These are phyloP conservation scores for Heliconius aoede DNA, from an alignment of 2,888 invertebrate genomes.

Conservation along the genomic window DNA sequence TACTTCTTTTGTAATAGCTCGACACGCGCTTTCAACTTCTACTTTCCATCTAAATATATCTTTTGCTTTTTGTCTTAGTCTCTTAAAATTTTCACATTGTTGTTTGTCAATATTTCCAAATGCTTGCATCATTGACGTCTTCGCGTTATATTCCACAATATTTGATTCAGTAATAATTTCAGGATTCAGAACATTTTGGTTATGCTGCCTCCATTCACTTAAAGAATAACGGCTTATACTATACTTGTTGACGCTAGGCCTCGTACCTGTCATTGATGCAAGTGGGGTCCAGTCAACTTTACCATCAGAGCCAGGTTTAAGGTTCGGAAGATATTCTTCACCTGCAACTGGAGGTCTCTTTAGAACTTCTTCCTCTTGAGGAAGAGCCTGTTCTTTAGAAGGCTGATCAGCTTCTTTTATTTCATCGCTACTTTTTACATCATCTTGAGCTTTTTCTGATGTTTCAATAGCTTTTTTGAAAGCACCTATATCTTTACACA, in stretches of 20 bases:
- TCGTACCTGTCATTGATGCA: slow-evolving; percentile 87
- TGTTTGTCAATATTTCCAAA: slow-evolving; percentile 87
- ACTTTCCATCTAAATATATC: slow-evolving; percentile 90
- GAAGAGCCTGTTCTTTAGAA: slow-evolving; percentile 46
- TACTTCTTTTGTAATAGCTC: slow-evolving; percentile 88
- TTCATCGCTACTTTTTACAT: slow-evolving; percentile 49
- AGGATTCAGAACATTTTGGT: slow-evolving; percentile 79
- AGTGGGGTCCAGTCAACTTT: slow-evolving; percentile 89
- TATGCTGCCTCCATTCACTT: slow-evolving; percentile 88
- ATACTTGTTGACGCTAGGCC: slow-evolving; percentile 90
- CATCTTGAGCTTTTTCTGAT: slow-evolving; percentile 55
- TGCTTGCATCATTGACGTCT: slow-evolving; percentile 85
- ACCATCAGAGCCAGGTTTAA: slow-evolving; percentile 87
- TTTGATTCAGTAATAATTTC: slow-evolving; percentile 81
- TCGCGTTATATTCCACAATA: slow-evolving; percentile 85
- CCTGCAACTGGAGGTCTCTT: slow-evolving; percentile 49
- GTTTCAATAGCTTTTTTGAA: slow-evolving; percentile 65
- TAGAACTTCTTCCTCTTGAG: neutral
- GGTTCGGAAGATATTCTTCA: slow-evolving; percentile 62
- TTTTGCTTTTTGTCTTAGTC: slow-evolving; percentile 86
- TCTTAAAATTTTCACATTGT: slow-evolving; percentile 87
- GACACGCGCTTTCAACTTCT: slow-evolving; percentile 88
- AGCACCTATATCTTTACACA: slow-evolving; percentile 69
- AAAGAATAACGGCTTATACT: slow-evolving; percentile 89
- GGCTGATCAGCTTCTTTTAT: slow-evolving; percentile 36